Evolutionary conservation across 2,113 vertebrate genomes (phyloP), one percentile per base, ranked within the genome.

Genomic region (Tonatia bakeri): DNA sequence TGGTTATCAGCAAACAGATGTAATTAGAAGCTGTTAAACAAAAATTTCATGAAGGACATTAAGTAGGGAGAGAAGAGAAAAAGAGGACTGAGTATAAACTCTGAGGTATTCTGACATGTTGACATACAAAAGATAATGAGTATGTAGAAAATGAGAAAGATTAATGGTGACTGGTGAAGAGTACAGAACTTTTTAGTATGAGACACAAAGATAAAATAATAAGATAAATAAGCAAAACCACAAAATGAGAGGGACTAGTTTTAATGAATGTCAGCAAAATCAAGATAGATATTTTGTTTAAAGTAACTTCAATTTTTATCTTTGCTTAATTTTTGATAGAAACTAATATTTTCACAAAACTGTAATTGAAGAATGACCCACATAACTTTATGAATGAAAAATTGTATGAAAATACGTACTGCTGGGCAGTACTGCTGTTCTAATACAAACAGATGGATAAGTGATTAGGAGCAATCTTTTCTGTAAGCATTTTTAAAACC

Each of bases 401-500:
- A 82, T 69, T 59, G 43, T 36, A 72, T 80, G n/a, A 61, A 88
- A 82, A 82, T 8, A 9, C 70, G 3, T 65, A 31, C 26, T 54
- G 7, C 36, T 40, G 28, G 19, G 38, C 47, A 54, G 4, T n/a
- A 40, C 24, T 81, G 10, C 20, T 89, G 11, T 80, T 89, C 40
- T 69, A 69, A 54, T 33, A 77, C 3, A 75, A 65, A 87, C 9
- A 73, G 31, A 77, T 47, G 54, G 38, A 64, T 45, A 54, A 52
- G 59, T 19, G n/a, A 79, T 50, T 22, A 56, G 43, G 17, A 85
- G 40, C 20, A 86, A 89, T 75, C 9, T 75, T 75, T 86, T 91
- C 33, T 89, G 16, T 75, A 97, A 69, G 61, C n/a, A 7, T 40
- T 45, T 91, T 47, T 81, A 86, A 92, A 96, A 90, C 9, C 16